Base-by-base conservation (phyloP, 2,888 invertebrate species). In the Brachyptera putata region DNA sequence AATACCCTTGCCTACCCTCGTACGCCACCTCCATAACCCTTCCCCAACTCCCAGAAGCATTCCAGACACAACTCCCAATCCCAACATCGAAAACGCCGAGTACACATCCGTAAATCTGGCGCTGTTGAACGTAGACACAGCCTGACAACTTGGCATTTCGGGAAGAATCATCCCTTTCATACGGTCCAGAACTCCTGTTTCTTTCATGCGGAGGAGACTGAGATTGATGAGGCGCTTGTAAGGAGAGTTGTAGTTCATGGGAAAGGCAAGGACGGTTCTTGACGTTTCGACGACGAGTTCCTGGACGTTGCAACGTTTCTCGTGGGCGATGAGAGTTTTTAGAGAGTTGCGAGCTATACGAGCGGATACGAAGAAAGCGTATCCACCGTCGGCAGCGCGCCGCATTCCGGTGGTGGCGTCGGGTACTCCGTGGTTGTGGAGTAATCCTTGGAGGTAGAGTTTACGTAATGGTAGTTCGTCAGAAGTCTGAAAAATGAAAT, bases 321-420 rank as follows among this genome's bases (percentile, higher is more conserved):
- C 73, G 58, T 73, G 75, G 36, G 75, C 72, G 1, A 75, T 69
- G 2, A 74, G 70, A 30, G 71, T 72, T 46, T 70, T 69, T 1
- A 77, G 72, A 1, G 80, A 79, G 16, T 79, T 76, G 11, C 84
- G 74, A 0, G 84, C 84, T 0, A 79, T 74, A 13, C 82, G 77
- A 46, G 81, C 80, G n/a, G 82, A 81, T 0, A 82, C 80, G 66
- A 84, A 84, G 68, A 84, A 83, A 7, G 83, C 84, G 62, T 83
- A 84, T 64, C 81, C 79, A 30, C 81, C 81, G 25, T 73, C 69
- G 0, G 75, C 69, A 0, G 81, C 82, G 25, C 79, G 78, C 4
- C 77, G 72, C 4, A 84, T 69, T 0, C 84, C 84, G 62, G 79
- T 79, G 62, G 77, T 77, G 0, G 79, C 76, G 14, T 79, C 75